Evolutionary conservation across 1,140 invertebrate genomes (phyloP), one percentile per base, ranked within the genome.

Genomic region (Mylabris phalerata): DNA sequence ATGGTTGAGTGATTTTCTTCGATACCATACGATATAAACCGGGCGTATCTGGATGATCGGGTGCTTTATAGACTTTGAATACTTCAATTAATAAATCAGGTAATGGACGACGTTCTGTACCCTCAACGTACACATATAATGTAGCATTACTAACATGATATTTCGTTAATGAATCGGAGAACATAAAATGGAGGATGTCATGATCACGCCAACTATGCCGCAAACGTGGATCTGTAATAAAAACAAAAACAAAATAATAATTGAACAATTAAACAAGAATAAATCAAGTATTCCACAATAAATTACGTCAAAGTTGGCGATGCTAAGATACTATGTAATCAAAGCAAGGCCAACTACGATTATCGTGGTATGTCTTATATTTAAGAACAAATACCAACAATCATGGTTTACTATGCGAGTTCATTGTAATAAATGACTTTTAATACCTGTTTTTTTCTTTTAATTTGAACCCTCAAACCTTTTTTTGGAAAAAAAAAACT

Each of bases 181-280:
- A 79, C 13, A 73, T 72, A 57, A 82, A 81, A 62, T 77, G 75
- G 25, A 77, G 71, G 48, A 75, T 70, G 57, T 77, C 74, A 47
- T 73, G 70, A 10, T 65, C 72, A 60, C 68, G 63, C 55, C 66
- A 60, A 19, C 60, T 64, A 56, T 78, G 75, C 45, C 75, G 62
- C 47, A 77, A 50, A 60, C 73, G 69, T 9, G 72, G 73, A 73
- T 72, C 75, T 77, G 71, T 42, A 73, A 76, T 7, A 32, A 7
- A 32, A 32, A 32, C 32, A 11, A 54, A 59, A 63, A 50, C 24
- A 58, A 11, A 58, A 39, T 38, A 40, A 46, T 24, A 5, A 32
- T 32, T 32, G 2, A 32, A 4, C 4, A 7, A 32, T 44, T 5
- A 5, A 11, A 44, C 4, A 24, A 44, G 32, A 32, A 1, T 13